Evolutionary conservation across 2,888 invertebrate species (phyloP).

Genomic region (Drosophila paranaensis): DNA sequence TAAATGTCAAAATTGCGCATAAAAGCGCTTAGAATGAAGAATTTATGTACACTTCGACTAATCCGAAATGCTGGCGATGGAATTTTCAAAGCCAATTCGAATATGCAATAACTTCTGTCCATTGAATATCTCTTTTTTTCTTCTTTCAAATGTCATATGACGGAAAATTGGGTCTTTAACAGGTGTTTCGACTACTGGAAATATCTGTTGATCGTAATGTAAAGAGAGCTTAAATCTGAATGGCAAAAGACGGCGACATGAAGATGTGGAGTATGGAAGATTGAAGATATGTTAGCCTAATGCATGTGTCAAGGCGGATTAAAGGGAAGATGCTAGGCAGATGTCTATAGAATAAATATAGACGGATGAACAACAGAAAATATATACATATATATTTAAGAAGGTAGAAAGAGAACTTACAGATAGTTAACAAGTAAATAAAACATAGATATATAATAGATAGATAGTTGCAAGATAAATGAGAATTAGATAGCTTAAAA

Average conservation of each 20-base stretch:
- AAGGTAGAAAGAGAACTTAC: too few species aligned
- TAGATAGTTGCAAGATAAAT: too few species aligned
- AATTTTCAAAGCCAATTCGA: constrained; percentile 70
- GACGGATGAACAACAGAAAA: too few species aligned
- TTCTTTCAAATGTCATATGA: constrained; percentile 18
- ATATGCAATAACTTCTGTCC: constrained; percentile 40
- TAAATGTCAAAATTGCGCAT: constrained; percentile 76
- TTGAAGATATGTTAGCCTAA: not conserved
- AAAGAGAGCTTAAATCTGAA: not conserved
- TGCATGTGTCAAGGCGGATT: not conserved
- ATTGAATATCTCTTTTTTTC: constrained; percentile 1
- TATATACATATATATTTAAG: too few species aligned
- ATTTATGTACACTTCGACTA: constrained; percentile 65
- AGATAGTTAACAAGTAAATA: too few species aligned
- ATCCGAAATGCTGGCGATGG: constrained; percentile 58
- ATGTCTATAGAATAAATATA: too few species aligned
- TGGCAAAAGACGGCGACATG: not conserved
- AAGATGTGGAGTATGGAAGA: not conserved
- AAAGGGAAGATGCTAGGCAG: not conserved
- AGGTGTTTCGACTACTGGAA: constrained; percentile 9
- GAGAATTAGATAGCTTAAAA: too few species aligned
- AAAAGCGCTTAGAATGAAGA: constrained; percentile 55
- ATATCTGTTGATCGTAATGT: not conserved
- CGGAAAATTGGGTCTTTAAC: constrained; percentile 1
- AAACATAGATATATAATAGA: too few species aligned